A percentile compares a stretch with the other conserved stretches of the same genome.
Evolutionary conservation across 2,888 invertebrate genomes (phyloP).

Genomic region (Drosophila gaucha): DNA sequence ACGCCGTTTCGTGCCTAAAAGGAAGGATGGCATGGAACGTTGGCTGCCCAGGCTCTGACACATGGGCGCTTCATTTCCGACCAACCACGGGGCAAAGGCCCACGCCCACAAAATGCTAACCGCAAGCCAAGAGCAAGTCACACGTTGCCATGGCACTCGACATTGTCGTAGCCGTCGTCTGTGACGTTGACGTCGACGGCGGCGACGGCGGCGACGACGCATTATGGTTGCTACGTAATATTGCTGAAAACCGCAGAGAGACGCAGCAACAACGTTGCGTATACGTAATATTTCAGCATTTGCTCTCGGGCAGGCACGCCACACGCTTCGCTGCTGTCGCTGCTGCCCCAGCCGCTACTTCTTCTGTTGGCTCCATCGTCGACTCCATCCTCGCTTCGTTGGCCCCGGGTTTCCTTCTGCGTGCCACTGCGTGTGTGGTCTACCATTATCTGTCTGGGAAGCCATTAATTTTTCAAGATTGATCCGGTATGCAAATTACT

Average conservation of each 20-base stretch:
- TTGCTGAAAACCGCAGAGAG: constrained; percentile 27
- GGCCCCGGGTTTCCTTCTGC: constrained; percentile 44
- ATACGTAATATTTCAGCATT: constrained; percentile 80
- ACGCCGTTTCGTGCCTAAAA: constrained; percentile 52
- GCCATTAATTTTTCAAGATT: constrained; percentile 84
- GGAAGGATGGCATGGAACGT: constrained; percentile 27
- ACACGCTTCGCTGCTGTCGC: constrained; percentile 62
- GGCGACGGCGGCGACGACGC: constrained; percentile 59
- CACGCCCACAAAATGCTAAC: constrained; percentile 57
- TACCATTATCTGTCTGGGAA: constrained; percentile 83
- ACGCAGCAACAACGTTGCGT: constrained; percentile 62
- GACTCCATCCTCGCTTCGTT: constrained; percentile 24
- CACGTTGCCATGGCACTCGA: constrained; percentile 62
- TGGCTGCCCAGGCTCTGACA: constrained; percentile 43
- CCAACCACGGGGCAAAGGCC: constrained; percentile 52
- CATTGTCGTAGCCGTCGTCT: constrained; percentile 54
- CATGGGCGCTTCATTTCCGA: constrained; percentile 70
- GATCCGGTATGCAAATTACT: constrained; percentile 84
- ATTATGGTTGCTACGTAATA: constrained; percentile 59
- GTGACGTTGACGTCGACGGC: constrained; percentile 44
- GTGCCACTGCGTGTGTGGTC: constrained; percentile 63
- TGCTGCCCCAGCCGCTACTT: constrained; percentile 18
- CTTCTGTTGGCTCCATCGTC: constrained; percentile 26
- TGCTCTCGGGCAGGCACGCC: constrained; percentile 43
- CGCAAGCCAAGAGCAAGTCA: constrained; percentile 61